phyloP scores from a whole-genome alignment of 2,113 vertebrate species.

The Corythaixoides concolor region DNA sequence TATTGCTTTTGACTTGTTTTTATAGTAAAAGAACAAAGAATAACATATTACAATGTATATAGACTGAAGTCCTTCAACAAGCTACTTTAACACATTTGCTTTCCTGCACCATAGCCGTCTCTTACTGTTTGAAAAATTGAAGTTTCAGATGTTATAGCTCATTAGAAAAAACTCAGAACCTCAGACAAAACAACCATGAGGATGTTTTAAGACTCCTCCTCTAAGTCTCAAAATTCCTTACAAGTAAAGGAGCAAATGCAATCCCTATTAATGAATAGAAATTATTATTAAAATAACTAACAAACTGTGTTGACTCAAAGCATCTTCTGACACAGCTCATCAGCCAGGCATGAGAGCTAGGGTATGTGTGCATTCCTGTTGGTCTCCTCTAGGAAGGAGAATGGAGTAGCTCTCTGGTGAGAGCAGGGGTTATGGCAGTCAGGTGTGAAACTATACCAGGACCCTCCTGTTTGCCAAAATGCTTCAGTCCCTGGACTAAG shows the following conservation, averaged over 20 bases:
- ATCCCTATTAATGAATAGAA: constrained; percentile 20
- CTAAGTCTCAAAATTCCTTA: constrained; percentile 3
- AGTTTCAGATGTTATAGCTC: not conserved
- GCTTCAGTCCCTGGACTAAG: not conserved
- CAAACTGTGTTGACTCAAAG: not conserved
- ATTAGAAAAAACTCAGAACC: not conserved
- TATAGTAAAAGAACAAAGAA: constrained; percentile 61
- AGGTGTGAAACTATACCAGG: not conserved
- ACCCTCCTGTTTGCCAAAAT: not conserved
- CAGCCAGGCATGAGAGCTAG: not conserved
- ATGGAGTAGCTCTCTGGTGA: not conserved
- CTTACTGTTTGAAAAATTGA: not conserved
- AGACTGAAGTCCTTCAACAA: not conserved
- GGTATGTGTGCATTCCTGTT: not conserved
- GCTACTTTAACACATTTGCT: not conserved
- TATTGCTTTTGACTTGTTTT: constrained; percentile 48
- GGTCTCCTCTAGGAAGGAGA: not conserved
- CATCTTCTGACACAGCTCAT: not conserved
- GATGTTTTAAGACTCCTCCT: not conserved
- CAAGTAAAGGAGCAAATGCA: constrained; percentile 2
- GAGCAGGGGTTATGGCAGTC: not conserved
- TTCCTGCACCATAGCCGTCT: not conserved
- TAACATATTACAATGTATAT: not conserved
- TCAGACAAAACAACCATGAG: not conserved
- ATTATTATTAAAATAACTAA: not conserved